Evolutionary conservation across 1,140 invertebrate genomes (phyloP).

Genomic region (Macrobrachium nipponense): DNA sequence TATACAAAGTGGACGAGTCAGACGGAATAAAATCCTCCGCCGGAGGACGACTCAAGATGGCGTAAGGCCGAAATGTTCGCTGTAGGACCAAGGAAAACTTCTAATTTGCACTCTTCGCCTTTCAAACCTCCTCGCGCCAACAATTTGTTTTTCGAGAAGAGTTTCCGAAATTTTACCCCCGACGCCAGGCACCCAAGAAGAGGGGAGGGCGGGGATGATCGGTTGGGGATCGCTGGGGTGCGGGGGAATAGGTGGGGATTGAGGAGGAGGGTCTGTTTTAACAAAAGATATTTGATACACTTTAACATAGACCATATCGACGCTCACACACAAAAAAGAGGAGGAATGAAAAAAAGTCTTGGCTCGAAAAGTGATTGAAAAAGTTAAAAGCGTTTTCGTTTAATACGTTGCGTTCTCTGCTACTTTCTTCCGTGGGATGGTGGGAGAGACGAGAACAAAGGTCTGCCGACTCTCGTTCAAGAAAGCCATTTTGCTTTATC

Average conservation of each 20-base stretch:
- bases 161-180: slow-evolving; percentile 59
- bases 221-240: not conserved
- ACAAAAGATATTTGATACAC: no score
- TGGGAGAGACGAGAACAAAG: no score
- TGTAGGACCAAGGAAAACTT: slow-evolving; percentile 52
- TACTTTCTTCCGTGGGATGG: no score
- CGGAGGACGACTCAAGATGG: not conserved
- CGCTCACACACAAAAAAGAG: no score
- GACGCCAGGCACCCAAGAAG: not conserved
- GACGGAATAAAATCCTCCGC: not conserved
- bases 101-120: slow-evolving; percentile 60
- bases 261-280: not conserved
- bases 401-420: no score
- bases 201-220: not conserved
- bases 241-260: not conserved
- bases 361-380: no score
- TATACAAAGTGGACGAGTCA: slow-evolving; percentile 26
- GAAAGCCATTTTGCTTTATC: no score
- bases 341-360: no score
- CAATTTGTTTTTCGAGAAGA: slow-evolving; percentile 57
- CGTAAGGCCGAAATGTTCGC: slow-evolving; percentile 15
- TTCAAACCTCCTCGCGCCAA: slow-evolving; percentile 54
- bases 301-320: no score
- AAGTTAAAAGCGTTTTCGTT: no score
- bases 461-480: no score